Base-by-base conservation (phyloP, 2,888 invertebrate genomes). In the Caenorhabditis becei region DNA sequence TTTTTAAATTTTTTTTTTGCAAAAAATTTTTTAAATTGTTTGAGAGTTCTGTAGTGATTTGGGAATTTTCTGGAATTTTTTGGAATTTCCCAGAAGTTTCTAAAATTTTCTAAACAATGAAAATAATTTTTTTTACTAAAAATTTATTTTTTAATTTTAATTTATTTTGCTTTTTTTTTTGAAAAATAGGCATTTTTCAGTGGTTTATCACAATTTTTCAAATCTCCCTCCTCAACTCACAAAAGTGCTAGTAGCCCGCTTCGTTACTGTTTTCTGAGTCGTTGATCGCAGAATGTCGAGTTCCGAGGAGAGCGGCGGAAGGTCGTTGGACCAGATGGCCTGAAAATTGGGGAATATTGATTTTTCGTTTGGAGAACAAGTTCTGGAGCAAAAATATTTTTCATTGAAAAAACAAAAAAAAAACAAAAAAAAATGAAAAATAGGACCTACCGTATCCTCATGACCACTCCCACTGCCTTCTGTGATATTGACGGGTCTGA, bases 211-310 rank as follows among this genome's bases (percentile, higher is more conserved):
- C 3, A 23, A 56, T 14, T 24, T n/a, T 32, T 4, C 56, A 16
- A 54, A 66, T n/a, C n/a, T n/a, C n/a, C n/a, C n/a, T n/a, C n/a
- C n/a, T n/a, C n/a, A 74, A 67, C 79, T 62, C 20, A 79, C 79
- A 79, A 79, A 79, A 28, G 65, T 65, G 26, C 41, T 62, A 14
- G 79, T 79, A 8, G 71, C 79, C 18, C 79, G 44, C 61, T 79
- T 79, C 14, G 72, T 54, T n/a, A 71, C 71, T 0, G 65, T 71
- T 58, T 63, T 71, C 35, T 66, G 58, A 24, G 65, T 65, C 18
- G 78, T 71, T 8, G 70, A 71, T n/a, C 70, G 58, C 16, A 78
- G n/a, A 53, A 78, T 18, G 28, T 78, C 78, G 44, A 71, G 28
- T 35, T 78, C 78, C 1, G 70, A 56, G 0, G 71, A 59, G 18